Conservation (phyloP, 2,113 vertebrate genomes). For the Sorex araneus region DNA sequence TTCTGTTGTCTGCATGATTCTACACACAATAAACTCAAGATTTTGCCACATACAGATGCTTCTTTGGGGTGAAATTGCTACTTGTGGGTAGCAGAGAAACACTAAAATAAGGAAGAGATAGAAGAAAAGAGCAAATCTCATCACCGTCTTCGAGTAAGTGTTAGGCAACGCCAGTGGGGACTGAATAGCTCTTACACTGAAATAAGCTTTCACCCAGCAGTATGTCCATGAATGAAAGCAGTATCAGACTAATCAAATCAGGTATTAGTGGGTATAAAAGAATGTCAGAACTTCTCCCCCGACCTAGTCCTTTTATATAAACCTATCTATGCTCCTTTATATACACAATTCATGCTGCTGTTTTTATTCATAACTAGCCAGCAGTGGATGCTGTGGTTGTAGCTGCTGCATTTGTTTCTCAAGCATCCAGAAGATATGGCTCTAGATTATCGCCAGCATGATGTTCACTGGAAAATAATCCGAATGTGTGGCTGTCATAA, state of each 20-base stretch:
- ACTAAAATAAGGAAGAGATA: not conserved
- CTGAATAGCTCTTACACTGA: not conserved
- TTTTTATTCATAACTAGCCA: not conserved
- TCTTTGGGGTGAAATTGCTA: not conserved
- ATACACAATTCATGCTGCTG: not conserved
- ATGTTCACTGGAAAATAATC: not conserved
- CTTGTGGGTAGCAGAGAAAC: not conserved
- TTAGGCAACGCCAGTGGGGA: too few relatives aligned
- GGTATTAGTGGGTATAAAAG: not conserved
- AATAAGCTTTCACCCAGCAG: not conserved
- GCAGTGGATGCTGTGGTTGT: not conserved
- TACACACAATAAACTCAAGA: not conserved
- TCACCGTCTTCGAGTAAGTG: not conserved
- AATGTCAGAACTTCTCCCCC: not conserved
- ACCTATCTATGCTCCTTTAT: not conserved
- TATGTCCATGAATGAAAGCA: not conserved
- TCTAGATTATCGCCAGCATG: not conserved
- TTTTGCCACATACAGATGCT: not conserved
- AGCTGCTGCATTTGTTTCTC: not conserved
- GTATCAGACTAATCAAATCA: not conserved
- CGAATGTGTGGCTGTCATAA: not conserved
- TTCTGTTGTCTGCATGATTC: not conserved
- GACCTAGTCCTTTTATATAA: not conserved
- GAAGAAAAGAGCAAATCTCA: not conserved
- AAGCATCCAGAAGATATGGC: not conserved